phyloP scores from a whole-genome alignment of 2,797 vertebrate genomes.

The Nannoperca australis region DNA sequence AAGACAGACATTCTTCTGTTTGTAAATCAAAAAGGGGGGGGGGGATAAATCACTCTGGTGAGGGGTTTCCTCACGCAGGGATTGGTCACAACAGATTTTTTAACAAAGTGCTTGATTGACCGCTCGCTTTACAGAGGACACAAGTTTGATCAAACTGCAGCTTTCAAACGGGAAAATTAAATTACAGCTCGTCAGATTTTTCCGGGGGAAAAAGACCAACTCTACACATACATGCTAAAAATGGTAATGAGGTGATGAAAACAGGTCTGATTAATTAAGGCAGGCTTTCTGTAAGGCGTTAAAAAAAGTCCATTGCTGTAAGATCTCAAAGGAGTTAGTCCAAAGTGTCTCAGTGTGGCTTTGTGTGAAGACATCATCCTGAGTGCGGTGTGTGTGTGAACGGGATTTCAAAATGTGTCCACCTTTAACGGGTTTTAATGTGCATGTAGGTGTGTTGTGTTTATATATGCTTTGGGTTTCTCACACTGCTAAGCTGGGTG shows the following conservation, averaged over 20 bases:
- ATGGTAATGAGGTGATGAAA: constrained; percentile 67
- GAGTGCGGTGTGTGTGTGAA: constrained; percentile 78
- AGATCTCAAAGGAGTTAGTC: constrained; percentile 83
- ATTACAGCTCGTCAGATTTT: constrained; percentile 69
- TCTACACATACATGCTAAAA: constrained; percentile 79
- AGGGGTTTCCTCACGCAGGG: constrained; percentile 61
- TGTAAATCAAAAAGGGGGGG: constrained; percentile 34
- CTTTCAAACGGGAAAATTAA: constrained; percentile 72
- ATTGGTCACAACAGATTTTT: constrained; percentile 75
- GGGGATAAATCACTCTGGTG: constrained; percentile 52
- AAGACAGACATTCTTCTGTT: constrained; percentile 74
- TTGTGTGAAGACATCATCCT: constrained; percentile 84
- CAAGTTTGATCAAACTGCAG: constrained; percentile 76
- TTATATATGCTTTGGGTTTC: constrained; percentile 32
- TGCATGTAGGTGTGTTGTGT: constrained; percentile 66
- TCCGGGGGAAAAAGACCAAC: constrained; percentile 34
- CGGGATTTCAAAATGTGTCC: constrained; percentile 69
- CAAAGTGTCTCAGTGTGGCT: constrained; percentile 86
- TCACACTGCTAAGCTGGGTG: constrained; percentile 79
- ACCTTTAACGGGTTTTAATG: constrained; percentile 59
- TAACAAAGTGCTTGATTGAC: constrained; percentile 87
- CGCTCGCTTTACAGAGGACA: constrained; percentile 80
- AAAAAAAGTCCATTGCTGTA: constrained; percentile 85
- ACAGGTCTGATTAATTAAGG: constrained; percentile 83
- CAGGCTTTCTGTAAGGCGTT: constrained; percentile 87